These are phyloP conservation scores for Dorcus hopei DNA, from an alignment of 2,888 invertebrate genomes.

Conservation along the genomic window DNA sequence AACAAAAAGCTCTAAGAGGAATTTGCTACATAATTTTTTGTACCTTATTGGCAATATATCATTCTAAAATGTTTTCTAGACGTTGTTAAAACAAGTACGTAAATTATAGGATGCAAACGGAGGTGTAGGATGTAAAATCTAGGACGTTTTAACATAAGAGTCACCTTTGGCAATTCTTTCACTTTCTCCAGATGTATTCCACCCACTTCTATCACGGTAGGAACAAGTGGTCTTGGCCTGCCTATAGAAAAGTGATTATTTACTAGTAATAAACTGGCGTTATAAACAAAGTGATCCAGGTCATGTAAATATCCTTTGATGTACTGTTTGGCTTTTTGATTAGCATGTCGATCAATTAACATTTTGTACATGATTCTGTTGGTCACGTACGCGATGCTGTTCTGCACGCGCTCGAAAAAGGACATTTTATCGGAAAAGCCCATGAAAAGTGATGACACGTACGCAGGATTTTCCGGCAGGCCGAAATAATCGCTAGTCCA, in stretches of 20 bases:
- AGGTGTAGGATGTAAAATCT: background rate
- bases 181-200: constrained; percentile 52
- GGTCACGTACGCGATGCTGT: constrained; percentile 37
- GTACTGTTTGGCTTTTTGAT: constrained; percentile 41
- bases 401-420: constrained; percentile 47
- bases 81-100: too few relatives aligned
- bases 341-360: constrained; percentile 6
- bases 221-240: constrained; percentile 48
- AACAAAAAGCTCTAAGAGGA: too few relatives aligned
- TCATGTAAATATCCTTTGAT: constrained; percentile 51
- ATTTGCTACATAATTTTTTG: too few relatives aligned
- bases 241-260: constrained; percentile 51
- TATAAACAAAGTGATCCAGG: constrained; percentile 49
- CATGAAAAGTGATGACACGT: constrained; percentile 52
- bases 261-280: constrained; percentile 49
- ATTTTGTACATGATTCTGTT: constrained; percentile 24
- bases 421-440: constrained; percentile 38
- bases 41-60: too few relatives aligned
- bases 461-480: constrained; percentile 51
- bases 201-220: constrained; percentile 53
- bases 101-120: too few relatives aligned
- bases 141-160: background rate
- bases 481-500: constrained; percentile 52
- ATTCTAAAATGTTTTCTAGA: too few relatives aligned
- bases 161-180: constrained; percentile 30